A percentile compares a stretch with the other conserved stretches of the same genome.
These are phyloP conservation scores for Odocoileus virginianus DNA, from an alignment of 2,113 vertebrate species.

Conservation along the genomic window DNA sequence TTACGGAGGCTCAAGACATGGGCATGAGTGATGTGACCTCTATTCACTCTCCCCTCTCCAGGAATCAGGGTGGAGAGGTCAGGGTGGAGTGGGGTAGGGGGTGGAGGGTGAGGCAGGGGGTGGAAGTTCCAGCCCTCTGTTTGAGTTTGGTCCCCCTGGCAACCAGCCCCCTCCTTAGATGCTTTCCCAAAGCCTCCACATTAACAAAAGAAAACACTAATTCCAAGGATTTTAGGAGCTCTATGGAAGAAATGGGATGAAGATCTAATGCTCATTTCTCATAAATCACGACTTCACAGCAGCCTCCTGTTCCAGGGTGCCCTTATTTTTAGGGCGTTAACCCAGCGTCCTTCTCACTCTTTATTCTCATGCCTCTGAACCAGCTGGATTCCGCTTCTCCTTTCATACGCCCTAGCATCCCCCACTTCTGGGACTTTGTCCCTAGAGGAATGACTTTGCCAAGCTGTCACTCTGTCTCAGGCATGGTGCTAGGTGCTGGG, in stretches of 20 bases:
- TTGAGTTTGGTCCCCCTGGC: background rate
- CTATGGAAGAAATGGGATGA: background rate
- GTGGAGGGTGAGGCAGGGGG: background rate
- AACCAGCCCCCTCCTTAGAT: background rate
- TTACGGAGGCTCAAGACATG: background rate
- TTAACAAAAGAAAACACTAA: background rate
- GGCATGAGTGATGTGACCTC: background rate
- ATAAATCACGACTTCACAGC: background rate
- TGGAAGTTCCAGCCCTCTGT: background rate
- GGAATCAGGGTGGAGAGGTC: background rate
- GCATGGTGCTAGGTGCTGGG: background rate
- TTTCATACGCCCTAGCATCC: background rate
- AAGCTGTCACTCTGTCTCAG: background rate
- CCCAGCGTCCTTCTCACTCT: background rate
- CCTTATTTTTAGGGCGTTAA: background rate
- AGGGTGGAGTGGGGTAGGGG: background rate
- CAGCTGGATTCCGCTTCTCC: background rate
- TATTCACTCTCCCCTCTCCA: background rate
- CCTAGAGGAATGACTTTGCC: background rate
- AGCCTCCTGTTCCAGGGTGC: background rate
- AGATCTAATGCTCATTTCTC: background rate
- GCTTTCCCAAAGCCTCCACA: background rate
- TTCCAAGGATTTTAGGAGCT: background rate
- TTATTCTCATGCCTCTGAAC: background rate
- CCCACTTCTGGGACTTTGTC: background rate